Evolutionary conservation across 1,140 invertebrate species (phyloP).

Genomic region (Charaxes varanes): DNA sequence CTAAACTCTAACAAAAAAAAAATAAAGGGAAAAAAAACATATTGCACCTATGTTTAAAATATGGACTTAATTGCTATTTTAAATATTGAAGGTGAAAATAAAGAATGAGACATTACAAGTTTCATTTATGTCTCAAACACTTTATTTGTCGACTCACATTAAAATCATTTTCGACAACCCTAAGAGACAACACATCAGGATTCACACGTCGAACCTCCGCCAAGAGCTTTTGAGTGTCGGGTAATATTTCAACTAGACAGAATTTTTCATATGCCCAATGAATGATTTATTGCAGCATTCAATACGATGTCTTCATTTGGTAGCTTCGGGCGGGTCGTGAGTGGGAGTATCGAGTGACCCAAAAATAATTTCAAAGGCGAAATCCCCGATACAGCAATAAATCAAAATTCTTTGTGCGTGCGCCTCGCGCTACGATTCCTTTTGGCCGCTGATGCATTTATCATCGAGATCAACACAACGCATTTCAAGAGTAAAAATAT

Average conservation of each 20-base stretch:
- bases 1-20: no score
- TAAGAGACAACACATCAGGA: conserved; percentile 28
- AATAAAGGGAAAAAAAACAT: no score
- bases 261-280: conserved; percentile 40
- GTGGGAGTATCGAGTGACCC: conserved; percentile 52
- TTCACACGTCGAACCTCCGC: conserved; percentile 22
- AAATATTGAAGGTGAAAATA: no score
- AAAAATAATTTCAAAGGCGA: conserved; percentile 52
- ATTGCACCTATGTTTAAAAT: no score
- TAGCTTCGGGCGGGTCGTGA: conserved; percentile 58
- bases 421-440: conserved; percentile 45
- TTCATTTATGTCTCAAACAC: no score
- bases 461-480: conserved; percentile 43
- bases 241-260: conserved; percentile 57
- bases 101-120: no score
- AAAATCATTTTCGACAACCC: conserved; percentile 26
- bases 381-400: conserved; percentile 55
- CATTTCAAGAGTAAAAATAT: conserved; percentile 35
- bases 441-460: conserved; percentile 37
- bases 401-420: conserved; percentile 57
- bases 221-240: conserved; percentile 31
- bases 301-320: conserved; percentile 59
- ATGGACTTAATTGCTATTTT: no score
- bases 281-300: conserved; percentile 57
- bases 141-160: no score